Base-by-base conservation (phyloP, 2,113 vertebrate genomes). In the Sylvilagus bachmani region DNA sequence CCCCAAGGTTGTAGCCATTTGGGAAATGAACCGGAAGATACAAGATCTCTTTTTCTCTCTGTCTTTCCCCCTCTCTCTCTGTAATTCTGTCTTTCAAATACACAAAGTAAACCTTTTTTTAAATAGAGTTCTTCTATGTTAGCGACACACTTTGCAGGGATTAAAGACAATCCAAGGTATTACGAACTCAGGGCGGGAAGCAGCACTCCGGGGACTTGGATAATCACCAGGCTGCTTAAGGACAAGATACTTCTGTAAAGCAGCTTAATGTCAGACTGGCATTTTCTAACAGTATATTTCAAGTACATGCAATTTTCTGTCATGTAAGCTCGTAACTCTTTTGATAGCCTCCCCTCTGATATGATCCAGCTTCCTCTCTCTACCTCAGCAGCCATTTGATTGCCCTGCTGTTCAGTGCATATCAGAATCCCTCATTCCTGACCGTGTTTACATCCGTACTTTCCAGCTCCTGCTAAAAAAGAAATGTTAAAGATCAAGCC, bases 181-280 rank as follows among this genome's bases (percentile, higher is more conserved):
- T 62, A 64, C 21, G 81, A 69, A 94, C 89, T 81, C 67, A 64
- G 38, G 51, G 38, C 77, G 51, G 27, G 80, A 75, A 58, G 75
- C 67, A 62, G 85, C 6, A 19, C 86, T 89, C 71, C 71, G 38
- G 38, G 80, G 91, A 94, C 55, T 94, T 29, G 22, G 82, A 88
- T 92, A 84, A 91, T 85, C 93, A 78, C 83, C 25, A 81, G 83
- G 58, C 89, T 93, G 70, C 79, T 95, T 91, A 94, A 95, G 87
- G 95, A 91, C 62, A 31, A 0, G n/a, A 69, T 36, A 82, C 93
- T 74, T 73, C 90, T 80, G 27, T 61, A 94, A 86, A 91, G 77
- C 88, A 84, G 88, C n/a, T 93, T 95, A 96, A 94, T 94, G 96
- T 97, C 97, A 97, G 93, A 77, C 89, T 96, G 95, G 84, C 94